A percentile compares a stretch with the other conserved stretches of the same genome.
Evolutionary conservation across 53 echinoderm and acorn worm species (phyloP).

Genomic region (Echinometra lucunter): DNA sequence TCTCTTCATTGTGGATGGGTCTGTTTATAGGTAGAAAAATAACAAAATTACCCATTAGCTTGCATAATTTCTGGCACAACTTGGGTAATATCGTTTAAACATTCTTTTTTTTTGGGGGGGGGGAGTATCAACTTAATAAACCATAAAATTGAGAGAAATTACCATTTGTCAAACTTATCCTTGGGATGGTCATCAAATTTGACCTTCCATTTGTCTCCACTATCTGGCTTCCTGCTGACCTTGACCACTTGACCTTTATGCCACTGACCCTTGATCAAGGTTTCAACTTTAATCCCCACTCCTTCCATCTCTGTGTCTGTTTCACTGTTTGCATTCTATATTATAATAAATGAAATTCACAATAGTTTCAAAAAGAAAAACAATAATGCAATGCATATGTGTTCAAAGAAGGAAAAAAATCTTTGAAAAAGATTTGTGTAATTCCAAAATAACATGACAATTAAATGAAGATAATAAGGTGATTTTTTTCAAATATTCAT

Average conservation of each 20-base stretch:
- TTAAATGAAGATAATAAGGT: too few species aligned
- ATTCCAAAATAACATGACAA: too few species aligned
- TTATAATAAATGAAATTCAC: neutral
- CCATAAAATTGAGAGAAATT: neutral
- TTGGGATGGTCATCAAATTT: constrained; percentile 97
- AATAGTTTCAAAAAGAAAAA: neutral
- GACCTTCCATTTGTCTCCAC: constrained; percentile 86
- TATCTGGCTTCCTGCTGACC: constrained; percentile 74
- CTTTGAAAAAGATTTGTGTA: too few species aligned
- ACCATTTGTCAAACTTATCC: constrained; percentile 99
- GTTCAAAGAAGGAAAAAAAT: neutral
- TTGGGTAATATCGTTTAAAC: neutral
- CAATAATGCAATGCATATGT: neutral
- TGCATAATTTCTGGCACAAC: neutral
- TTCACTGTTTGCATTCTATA: constrained; percentile 58
- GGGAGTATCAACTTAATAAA: neutral
- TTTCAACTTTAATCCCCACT: constrained; percentile 88
- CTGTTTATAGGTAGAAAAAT: too few species aligned
- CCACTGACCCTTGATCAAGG: constrained; percentile 88
- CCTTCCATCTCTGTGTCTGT: constrained; percentile 57
- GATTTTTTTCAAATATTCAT: too few species aligned
- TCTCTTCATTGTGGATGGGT: too few species aligned
- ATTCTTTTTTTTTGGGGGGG: neutral
- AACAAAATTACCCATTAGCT: too few species aligned
- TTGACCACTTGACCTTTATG: constrained; percentile 84